Percentiles rank a stretch among this genome's conserved stretches.
Conservation (phyloP, 2,888 invertebrate species). For the Sinotaia quadrata region DNA sequence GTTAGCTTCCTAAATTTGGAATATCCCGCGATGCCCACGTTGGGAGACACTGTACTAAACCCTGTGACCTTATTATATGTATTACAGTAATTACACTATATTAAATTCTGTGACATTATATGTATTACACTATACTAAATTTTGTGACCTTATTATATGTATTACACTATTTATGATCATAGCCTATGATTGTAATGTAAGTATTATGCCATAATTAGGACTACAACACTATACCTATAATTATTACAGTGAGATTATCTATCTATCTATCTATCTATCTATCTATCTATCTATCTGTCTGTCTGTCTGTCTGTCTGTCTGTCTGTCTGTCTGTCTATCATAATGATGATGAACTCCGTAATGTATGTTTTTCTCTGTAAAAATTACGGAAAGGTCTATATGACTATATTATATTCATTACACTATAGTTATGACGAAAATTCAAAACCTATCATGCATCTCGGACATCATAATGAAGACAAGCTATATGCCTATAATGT, state of each 20-base stretch:
- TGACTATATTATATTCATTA: too few relatives aligned
- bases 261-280: not conserved
- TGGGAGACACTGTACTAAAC: too few relatives aligned
- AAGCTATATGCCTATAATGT: too few relatives aligned
- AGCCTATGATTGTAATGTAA: not conserved
- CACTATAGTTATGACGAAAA: too few relatives aligned
- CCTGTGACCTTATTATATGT: not conserved
- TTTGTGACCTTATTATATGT: not conserved
- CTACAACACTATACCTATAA: not conserved
- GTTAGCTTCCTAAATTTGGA: too few relatives aligned
- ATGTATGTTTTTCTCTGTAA: not conserved
- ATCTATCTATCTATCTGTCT: not conserved
- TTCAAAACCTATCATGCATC: too few relatives aligned
- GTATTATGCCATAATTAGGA: not conserved
- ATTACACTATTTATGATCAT: not conserved
- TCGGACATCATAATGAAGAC: too few relatives aligned
- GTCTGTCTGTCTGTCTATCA: not conserved
- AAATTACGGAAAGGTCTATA: too few relatives aligned
- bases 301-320: slow-evolving; percentile 9
- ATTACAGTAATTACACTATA: too few relatives aligned
- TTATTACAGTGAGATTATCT: not conserved
- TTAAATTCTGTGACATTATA: too few relatives aligned
- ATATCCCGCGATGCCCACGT: too few relatives aligned
- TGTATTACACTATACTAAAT: too few relatives aligned
- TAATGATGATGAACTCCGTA: not conserved